These are phyloP conservation scores for Typhlomys cinereus DNA, from an alignment of 2,113 vertebrate species.

Conservation along the genomic window DNA sequence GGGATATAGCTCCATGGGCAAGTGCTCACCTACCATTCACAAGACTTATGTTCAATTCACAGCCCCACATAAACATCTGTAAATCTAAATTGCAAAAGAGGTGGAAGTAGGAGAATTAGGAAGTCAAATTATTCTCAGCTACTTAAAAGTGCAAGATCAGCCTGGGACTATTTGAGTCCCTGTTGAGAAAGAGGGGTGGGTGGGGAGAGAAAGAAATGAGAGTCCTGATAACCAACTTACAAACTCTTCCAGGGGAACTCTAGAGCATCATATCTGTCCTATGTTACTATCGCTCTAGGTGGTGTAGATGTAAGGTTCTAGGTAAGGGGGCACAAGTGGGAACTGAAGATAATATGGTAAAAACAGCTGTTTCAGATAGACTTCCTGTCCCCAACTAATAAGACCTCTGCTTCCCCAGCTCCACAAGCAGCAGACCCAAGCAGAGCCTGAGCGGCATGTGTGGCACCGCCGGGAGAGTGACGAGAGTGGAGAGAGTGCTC, in stretches of 20 bases:
- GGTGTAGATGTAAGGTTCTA: neutral
- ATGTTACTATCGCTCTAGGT: neutral
- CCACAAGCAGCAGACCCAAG: conserved; percentile 95
- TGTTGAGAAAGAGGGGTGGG: too few relatives aligned
- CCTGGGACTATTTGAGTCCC: too few relatives aligned
- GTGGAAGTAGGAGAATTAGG: neutral
- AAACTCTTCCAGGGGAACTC: neutral
- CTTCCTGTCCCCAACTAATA: neutral
- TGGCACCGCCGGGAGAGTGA: conserved; percentile 98
- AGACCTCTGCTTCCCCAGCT: conserved; percentile 82
- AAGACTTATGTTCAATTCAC: neutral
- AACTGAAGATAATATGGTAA: neutral
- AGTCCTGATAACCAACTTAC: neutral
- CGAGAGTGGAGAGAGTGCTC: conserved; percentile 94
- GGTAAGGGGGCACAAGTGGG: neutral
- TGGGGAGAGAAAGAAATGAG: too few relatives aligned
- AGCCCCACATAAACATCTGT: neutral
- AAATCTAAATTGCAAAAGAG: too few relatives aligned
- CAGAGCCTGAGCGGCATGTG: conserved; percentile 92
- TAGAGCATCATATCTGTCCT: neutral
- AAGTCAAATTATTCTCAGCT: neutral
- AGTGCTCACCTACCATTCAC: neutral
- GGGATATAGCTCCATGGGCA: neutral
- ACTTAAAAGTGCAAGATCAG: neutral
- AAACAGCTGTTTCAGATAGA: neutral